These are phyloP conservation scores for Colostygia pectinataria DNA, from an alignment of 2,888 invertebrate genomes.

Conservation along the genomic window DNA sequence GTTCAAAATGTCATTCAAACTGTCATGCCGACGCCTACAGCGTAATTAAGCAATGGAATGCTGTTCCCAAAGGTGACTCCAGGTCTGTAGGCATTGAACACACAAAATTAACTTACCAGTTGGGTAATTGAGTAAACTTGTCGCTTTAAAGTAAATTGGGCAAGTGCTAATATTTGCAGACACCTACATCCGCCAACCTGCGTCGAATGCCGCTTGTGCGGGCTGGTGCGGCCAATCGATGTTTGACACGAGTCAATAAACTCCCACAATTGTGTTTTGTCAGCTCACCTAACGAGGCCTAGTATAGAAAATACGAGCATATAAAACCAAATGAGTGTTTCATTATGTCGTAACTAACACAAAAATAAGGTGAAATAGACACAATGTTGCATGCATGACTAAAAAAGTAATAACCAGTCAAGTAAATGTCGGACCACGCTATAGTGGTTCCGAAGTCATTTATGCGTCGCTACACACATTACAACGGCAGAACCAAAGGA, in stretches of 20 bases:
- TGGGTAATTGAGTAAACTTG: slow-evolving; percentile 70
- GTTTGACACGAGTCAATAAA: slow-evolving; percentile 61
- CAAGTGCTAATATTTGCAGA: slow-evolving; percentile 78
- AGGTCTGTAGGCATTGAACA: slow-evolving; percentile 51
- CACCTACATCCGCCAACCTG: slow-evolving; percentile 77
- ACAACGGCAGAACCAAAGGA: too few species aligned
- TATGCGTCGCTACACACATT: too few species aligned
- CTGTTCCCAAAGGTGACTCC: slow-evolving; percentile 46
- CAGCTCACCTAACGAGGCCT: slow-evolving; percentile 17
- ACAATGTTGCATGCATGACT: slow-evolving; percentile 7
- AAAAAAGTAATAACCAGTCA: too few species aligned
- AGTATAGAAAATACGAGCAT: slow-evolving; percentile 18
- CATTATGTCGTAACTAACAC: slow-evolving; percentile 8
- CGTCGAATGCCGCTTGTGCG: slow-evolving; percentile 52
- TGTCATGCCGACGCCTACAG: slow-evolving; percentile 52
- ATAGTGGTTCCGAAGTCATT: too few species aligned
- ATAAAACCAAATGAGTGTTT: slow-evolving; percentile 17
- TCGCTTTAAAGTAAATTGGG: slow-evolving; percentile 59
- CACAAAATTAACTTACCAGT: slow-evolving; percentile 52
- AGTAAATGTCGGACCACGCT: too few species aligned
- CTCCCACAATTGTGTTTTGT: slow-evolving; percentile 53
- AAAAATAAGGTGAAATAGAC: slow-evolving; percentile 10
- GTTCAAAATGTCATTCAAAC: slow-evolving; percentile 54
- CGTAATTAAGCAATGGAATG: slow-evolving; percentile 52
- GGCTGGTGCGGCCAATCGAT: slow-evolving; percentile 28